Percentiles rank a stretch among this genome's conserved stretches.
Evolutionary conservation across 2,888 invertebrate species (phyloP).

Genomic region (Phanerotoma sp.): DNA sequence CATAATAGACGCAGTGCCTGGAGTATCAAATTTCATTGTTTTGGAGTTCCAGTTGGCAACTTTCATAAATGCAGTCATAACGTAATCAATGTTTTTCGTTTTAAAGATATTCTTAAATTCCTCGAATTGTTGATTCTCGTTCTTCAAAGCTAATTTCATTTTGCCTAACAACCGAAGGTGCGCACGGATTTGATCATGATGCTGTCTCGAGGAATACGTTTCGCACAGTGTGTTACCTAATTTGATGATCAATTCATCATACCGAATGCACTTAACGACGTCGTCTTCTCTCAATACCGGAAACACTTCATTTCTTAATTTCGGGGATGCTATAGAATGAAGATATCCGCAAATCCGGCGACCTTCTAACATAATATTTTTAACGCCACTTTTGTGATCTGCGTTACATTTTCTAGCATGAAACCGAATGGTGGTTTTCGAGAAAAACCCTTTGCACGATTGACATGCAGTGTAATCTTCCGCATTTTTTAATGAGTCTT

Average conservation of each 20-base stretch:
- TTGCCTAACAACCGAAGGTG: slow-evolving; percentile 24
- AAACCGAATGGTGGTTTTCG: no score
- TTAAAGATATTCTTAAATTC: slow-evolving; percentile 22
- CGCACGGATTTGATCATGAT: slow-evolving; percentile 27
- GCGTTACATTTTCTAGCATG: no score
- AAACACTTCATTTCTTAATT: slow-evolving; percentile 25
- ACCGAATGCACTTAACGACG: slow-evolving; percentile 27
- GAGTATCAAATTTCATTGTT: slow-evolving; percentile 8
- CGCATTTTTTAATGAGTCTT: no score
- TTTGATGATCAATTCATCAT: slow-evolving; percentile 30
- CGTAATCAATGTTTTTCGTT: slow-evolving; percentile 21
- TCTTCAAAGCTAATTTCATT: slow-evolving; percentile 9
- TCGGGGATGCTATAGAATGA: slow-evolving; percentile 21
- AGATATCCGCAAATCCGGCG: slow-evolving; percentile 28
- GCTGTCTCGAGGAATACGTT: slow-evolving; percentile 26
- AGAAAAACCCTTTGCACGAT: no score
- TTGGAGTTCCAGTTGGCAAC: slow-evolving; percentile 16
- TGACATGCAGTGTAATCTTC: no score
- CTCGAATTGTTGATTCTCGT: slow-evolving; percentile 9
- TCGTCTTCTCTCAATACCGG: slow-evolving; percentile 31
- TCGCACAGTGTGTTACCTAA: slow-evolving; percentile 29
- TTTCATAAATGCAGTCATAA: slow-evolving; percentile 17
- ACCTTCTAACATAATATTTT: no score
- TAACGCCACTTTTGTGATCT: no score
- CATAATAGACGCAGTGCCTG: slow-evolving; percentile 11